Evolutionary conservation across 2,113 vertebrate genomes (phyloP), one percentile per base, ranked within the genome.

Genomic region (Passer montanus): DNA sequence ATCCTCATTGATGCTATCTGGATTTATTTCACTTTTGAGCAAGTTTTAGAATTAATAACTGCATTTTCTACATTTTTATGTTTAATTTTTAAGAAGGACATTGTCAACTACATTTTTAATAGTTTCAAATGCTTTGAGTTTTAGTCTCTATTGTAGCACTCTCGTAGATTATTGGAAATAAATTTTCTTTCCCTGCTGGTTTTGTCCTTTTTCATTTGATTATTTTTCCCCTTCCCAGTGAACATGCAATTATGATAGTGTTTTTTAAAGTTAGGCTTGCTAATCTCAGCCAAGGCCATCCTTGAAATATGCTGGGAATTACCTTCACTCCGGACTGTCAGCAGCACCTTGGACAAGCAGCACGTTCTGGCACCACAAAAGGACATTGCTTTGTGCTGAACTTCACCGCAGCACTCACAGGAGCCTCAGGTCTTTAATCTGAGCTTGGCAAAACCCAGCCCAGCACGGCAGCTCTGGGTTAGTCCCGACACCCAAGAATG

Each of bases 141-240:
- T 96, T 96, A 98, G 93, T 88, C 87, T 97, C 91, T 98, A 70
- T 97, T 97, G 97, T 98, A 98, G 97, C 95, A 93, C 81, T 94
- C 93, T 96, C 96, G 11, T 96, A 97, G 97, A 98, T 92, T 83
- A 93, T 95, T 98, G 96, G 84, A 98, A 98, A 98, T 98, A 98
- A 98, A 98, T 97, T 97, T 93, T 98, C 95, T 98, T 98, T 98
- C 95, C 96, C 68, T 80, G 96, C 78, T 97, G 94, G 68, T 97
- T 97, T 97, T 97, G 97, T 98, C 96, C 87, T 98, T 98, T 97
- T 95, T 98, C 88, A 95, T 97, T 98, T 88, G 88, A 79, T 88
- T 67, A 73, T 90, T 97, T 95, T 87, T 74, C 68, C 68, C 49
- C 81, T 68, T 95, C 68, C 88, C 82, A 93, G 68, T 21, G 53